phyloP scores from a whole-genome alignment of 2,113 vertebrate species.

The Clupea harengus region DNA sequence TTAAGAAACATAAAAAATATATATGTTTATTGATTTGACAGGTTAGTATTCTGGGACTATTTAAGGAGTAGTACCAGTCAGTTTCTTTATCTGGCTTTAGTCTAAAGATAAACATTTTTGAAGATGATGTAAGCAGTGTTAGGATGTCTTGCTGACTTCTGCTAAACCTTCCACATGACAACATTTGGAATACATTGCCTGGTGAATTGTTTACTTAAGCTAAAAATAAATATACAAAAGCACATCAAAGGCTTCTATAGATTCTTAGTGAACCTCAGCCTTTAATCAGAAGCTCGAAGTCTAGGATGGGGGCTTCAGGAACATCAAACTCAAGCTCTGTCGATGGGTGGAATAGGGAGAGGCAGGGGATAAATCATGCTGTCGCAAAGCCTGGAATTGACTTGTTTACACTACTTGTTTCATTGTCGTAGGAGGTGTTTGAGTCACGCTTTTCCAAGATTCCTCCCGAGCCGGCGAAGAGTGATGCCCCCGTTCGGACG shows the following conservation, averaged over 20 bases:
- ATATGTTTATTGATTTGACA: too few species aligned
- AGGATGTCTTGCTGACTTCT: too few species aligned
- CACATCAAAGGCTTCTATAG: not conserved
- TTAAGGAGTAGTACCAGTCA: too few species aligned
- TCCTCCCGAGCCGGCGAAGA: conserved; percentile 68
- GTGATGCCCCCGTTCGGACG: conserved; percentile 25
- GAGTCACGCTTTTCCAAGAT: conserved; percentile 82
- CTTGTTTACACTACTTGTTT: not conserved
- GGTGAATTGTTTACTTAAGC: too few species aligned
- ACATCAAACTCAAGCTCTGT: not conserved
- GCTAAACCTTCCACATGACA: too few species aligned
- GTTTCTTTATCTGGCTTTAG: too few species aligned
- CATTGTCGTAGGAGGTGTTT: conserved; percentile 81
- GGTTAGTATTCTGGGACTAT: too few species aligned
- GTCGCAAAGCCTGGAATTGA: not conserved
- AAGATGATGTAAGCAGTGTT: too few species aligned
- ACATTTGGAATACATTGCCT: too few species aligned
- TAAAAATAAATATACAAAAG: too few species aligned
- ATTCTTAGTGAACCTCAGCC: not conserved
- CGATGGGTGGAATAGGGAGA: not conserved
- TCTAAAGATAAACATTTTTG: too few species aligned
- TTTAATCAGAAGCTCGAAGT: not conserved
- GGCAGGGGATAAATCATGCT: not conserved
- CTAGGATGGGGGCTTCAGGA: not conserved
- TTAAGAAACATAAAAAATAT: too few species aligned